phyloP scores from a whole-genome alignment of 2,113 vertebrate genomes.

The Falcunculus frontatus region DNA sequence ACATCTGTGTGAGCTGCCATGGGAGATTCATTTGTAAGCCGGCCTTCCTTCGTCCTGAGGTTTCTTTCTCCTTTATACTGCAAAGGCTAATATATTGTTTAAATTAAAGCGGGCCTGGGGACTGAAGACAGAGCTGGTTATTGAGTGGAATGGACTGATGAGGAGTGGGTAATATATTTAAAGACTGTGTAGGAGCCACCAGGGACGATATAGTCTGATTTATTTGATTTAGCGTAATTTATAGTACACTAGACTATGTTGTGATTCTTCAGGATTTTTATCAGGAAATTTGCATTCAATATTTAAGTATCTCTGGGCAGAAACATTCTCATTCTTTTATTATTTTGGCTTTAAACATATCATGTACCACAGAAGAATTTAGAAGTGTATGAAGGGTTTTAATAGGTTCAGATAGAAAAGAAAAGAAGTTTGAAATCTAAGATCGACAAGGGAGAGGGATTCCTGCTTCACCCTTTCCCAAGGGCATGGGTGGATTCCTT shows the following conservation, averaged over 20 bases:
- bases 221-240: slow-evolving; percentile 52
- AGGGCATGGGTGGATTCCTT: not conserved
- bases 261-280: slow-evolving; percentile 41
- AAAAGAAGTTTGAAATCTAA: not conserved
- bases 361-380: slow-evolving; percentile 1
- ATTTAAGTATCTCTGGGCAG: slow-evolving; percentile 43
- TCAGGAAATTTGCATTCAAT: slow-evolving; percentile 46
- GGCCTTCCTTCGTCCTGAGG: not conserved
- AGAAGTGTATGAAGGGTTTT: not conserved
- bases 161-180: slow-evolving; percentile 58
- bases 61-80: slow-evolving; percentile 27
- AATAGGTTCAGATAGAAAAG: not conserved
- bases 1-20: not conserved
- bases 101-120: slow-evolving; percentile 12
- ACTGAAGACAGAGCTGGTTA: slow-evolving; percentile 39
- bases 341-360: slow-evolving; percentile 18
- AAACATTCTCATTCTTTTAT: slow-evolving; percentile 16
- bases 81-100: slow-evolving; percentile 35
- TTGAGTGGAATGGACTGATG: slow-evolving; percentile 50
- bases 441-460: not conserved
- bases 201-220: slow-evolving; percentile 43
- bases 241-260: slow-evolving; percentile 10
- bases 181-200: slow-evolving; percentile 21
- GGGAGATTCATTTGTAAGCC: slow-evolving; percentile 13
- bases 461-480: not conserved